Evolutionary conservation across 1,140 invertebrate species (phyloP), one percentile per base, ranked within the genome.

Genomic region (Brachionus angularis): DNA sequence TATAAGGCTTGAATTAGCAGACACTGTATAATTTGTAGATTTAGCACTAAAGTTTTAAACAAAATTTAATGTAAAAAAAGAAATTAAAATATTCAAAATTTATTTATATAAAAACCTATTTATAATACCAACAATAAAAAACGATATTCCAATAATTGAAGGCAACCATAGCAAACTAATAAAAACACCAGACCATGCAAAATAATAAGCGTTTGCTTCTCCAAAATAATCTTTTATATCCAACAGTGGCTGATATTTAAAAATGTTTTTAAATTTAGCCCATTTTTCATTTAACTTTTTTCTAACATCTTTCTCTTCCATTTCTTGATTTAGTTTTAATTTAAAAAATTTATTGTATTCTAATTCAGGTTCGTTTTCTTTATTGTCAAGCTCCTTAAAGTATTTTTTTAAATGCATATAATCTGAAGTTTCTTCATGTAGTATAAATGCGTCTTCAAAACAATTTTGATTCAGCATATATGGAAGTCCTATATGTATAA

Each of bases 141-240:
- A 76, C 23, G 47, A 73, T 5, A 83, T 21, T n/a, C 82, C 82
- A 73, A 83, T 76, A 0, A 82, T 5, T 27, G 77, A 78, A 0
- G 82, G 82, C 5, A 98, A 81, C 86, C 93, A 90, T 74, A 88
- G 87, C 0, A 94, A 98, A 79, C 98, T 98, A 82, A 94, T 98
- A 82, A 52, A 52, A 31, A n/a, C 23, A 5, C 92, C 93, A 18
- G 98, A 80, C 94, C 94, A 98, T 23, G 93, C 94, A 81, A 97
- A 98, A 77, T 98, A 98, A 0, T 98, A 84, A 0, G 87, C 93
- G 14, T 96, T 93, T 80, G 85, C 85, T 69, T 85, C 84, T 5
- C 85, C 84, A 74, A 84, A 85, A 81, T 96, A 96, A 77, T 90
- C 88, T 77, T 89, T 86, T 76, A 98, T 93, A 77, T 92, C 89